Percentiles rank a stretch among this genome's conserved stretches.
These are phyloP conservation scores for Archips xylosteana DNA, from an alignment of 2,888 invertebrate species.

Conservation along the genomic window DNA sequence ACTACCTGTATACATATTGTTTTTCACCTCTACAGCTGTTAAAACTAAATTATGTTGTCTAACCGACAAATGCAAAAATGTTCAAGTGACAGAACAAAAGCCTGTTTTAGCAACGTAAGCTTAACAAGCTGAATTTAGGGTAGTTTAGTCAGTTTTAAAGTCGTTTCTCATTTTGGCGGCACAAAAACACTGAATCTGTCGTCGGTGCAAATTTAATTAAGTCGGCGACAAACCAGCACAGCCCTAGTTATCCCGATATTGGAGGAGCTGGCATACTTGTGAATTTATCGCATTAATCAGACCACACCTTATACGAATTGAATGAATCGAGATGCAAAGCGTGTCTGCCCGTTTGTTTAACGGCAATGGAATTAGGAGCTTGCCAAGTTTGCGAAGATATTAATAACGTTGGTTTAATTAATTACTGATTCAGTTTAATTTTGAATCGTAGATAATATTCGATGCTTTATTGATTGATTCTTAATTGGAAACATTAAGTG, in stretches of 20 bases:
- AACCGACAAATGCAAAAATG: no score
- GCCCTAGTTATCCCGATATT: conserved; percentile 48
- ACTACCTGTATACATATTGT: no score
- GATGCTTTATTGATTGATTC: neutral
- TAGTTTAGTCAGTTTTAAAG: no score
- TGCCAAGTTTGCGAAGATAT: conserved; percentile 29
- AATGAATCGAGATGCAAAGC: conserved; percentile 53
- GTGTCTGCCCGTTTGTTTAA: conserved; percentile 31
- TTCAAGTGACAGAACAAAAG: no score
- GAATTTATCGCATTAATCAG: conserved; percentile 69
- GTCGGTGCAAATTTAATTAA: neutral
- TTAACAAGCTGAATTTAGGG: no score
- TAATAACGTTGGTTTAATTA: conserved; percentile 34
- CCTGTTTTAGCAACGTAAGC: no score
- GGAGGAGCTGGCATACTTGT: conserved; percentile 52
- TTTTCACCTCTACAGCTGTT: no score
- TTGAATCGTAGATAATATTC: neutral
- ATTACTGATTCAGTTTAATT: conserved; percentile 18
- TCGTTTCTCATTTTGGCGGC: no score
- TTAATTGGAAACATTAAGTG: neutral
- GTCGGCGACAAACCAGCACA: conserved; percentile 26
- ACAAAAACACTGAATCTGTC: neutral
- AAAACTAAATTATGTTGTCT: no score
- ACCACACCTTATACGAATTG: conserved; percentile 56
- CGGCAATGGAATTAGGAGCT: conserved; percentile 39